Base-by-base conservation (phyloP, 2,888 invertebrate species). In the Eupelmus urozonus region DNA sequence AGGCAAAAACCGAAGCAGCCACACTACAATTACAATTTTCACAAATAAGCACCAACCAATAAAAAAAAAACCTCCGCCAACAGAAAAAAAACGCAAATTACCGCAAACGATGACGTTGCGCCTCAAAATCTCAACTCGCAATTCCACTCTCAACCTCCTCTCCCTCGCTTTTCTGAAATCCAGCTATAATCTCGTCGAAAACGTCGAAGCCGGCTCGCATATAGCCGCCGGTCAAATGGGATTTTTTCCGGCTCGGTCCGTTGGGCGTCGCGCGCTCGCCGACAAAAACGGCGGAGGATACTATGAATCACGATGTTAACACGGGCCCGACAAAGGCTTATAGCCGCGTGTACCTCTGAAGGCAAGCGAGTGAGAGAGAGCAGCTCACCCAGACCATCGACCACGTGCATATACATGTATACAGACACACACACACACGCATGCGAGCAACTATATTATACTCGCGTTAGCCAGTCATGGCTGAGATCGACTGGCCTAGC, bases 221-320 rank as follows among this genome's bases (percentile, higher is more conserved):
- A 34, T 34, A 34, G 13, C 60, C 62, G 62, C 7, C 62, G 42
- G 70, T 40, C 45, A 57, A 57, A 70, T 66, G 66, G 34, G 60
- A 71, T 71, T 71, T 71, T 71, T 71, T 71, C 70, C n/a, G 45
- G 45, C 60, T 29, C 18, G 16, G 51, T 65, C n/a, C 27, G 40
- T 20, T 34, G 25, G 23, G 27, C 57, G 1, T 25, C 42, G 49
- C 25, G 23, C 34, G 75, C 53, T 3, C 63, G 57, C 69, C 65
- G 40, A 73, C 69, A 78, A 78, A 78, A 78, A 74, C 74, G 49
- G 9, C 27, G 23, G 53, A 73, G 73, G 78, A 78, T 63, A 67
- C 73, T 73, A 82, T 83, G 82, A 83, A 83, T 82, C 82, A 82
- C 81, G 82, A 81, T 71, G 81, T 82, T 81, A 84, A 82, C 82